These are phyloP conservation scores for Illadopsis cleaveri DNA, from an alignment of 2,113 vertebrate species.

Conservation along the genomic window DNA sequence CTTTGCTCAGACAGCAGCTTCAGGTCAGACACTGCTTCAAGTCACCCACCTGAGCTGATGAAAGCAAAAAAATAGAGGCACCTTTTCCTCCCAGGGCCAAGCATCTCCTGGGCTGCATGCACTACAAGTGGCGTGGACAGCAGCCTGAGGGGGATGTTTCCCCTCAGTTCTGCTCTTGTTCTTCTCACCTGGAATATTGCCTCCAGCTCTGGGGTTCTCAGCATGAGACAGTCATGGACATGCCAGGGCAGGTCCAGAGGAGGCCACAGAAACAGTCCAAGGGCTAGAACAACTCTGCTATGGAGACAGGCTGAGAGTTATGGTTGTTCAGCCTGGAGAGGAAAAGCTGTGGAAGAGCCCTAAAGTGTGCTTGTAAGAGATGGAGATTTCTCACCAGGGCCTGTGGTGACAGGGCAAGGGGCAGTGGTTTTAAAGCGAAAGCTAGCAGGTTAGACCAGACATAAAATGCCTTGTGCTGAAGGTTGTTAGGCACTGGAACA, in stretches of 20 bases:
- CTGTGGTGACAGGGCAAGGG: not conserved
- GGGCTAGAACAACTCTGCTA: not conserved
- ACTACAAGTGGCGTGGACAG: rapidly evolving
- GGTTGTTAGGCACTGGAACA: not conserved
- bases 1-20: not conserved
- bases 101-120: not conserved
- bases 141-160: not conserved
- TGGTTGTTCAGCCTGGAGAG: not conserved
- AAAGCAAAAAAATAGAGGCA: not conserved
- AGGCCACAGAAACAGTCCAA: not conserved
- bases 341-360: not conserved
- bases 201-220: not conserved
- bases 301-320: not conserved
- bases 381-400: not conserved
- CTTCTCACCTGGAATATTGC: not conserved
- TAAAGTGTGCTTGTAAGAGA: not conserved
- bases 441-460: not conserved
- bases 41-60: not conserved
- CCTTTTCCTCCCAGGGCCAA: rapidly evolving
- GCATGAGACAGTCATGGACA: not conserved
- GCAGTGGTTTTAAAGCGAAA: not conserved
- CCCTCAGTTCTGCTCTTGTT: not conserved
- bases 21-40: rapidly evolving
- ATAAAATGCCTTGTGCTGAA: not conserved
- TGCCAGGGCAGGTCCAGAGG: not conserved